Evolutionary conservation across 2,113 vertebrate genomes (phyloP), one percentile per base, ranked within the genome.

Genomic region (Polypterus bichir): DNA sequence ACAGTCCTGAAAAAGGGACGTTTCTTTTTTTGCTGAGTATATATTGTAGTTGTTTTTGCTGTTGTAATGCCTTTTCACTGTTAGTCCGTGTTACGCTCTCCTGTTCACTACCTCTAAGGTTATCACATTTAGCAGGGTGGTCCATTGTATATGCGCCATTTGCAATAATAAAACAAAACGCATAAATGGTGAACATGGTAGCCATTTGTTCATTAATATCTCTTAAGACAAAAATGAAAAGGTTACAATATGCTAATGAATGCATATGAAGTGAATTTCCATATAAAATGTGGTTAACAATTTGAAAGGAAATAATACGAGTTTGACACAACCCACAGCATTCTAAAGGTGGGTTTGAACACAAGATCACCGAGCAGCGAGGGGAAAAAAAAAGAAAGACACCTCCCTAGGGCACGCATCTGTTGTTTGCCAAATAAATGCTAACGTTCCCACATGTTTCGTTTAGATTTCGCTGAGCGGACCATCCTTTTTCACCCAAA

Each of bases 381-480:
- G 10, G 69, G 60, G 69, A 64, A 71, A 69, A 68, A 55, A 62
- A 56, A 65, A 57, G 54, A 5, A 3, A 75, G 64, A 78, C 67
- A 65, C 68, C 72, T 77, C 74, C 71, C 72, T 65, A 76, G 73
- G 74, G 74, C 69, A 73, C 72, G 79, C 77, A 77, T 80, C 76
- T 79, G 78, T 60, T 68, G 72, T 63, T 71, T 76, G 73, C 76
- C 64, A 46, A 59, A 57, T 69, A 71, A 68, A 63, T 70, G 62
- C 65, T 64, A 64, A 62, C 27, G 66, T 71, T 72, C 65, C 69
- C 69, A 68, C 70, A 80, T 81, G 74, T 74, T 74, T 80, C 77
- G 82, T 82, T 80, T 60, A 78, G 61, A 71, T 60, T 62, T 63
- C 66, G 64, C 49, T 48, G 4, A 45, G 54, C 72, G 68, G 56